Evolutionary conservation across 1,140 invertebrate species (phyloP), one percentile per base, ranked within the genome.

Genomic region (Calephelis virginiensis): DNA sequence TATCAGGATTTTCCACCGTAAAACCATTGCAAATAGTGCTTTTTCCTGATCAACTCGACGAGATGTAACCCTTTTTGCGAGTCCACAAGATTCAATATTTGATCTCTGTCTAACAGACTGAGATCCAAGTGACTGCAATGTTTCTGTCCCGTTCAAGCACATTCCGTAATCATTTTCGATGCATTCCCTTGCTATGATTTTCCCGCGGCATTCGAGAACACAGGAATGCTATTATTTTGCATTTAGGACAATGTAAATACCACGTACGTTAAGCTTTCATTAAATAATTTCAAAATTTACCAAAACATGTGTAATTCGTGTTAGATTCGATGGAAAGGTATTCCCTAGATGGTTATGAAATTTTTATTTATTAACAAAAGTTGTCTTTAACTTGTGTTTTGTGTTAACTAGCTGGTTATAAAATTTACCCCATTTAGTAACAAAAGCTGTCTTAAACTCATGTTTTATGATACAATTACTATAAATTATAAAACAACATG

Each of bases 161-260:
- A 89, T 87, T 87, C 81, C 83, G 85, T 88, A 87, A 89, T 89
- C 82, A 91, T 91, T 91, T 91, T 89, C 83, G 84, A 89, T 91
- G 89, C 89, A 90, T 91, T 90, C 89, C 77, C 87, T 85, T 85
- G 85, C 82, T 82, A 90, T 89, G 89, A 89, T 91, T 91, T 89
- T 89, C 84, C 84, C 82, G 81, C 84, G 84, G 79, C 79, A 87
- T 82, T 85, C 78, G 76, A 73, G 77, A 82, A 80, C 72, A 75
- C 71, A 76, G 80, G 78, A 83, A 83, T 80, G 77, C 70, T 75
- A 79, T 77, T 74, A 76, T 80, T 83, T 81, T 81, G 72, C 74
- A 71, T 75, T 72, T 75, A 74, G 67, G 67, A 66, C 64, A 59
- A 49, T 60, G 63, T 46, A 61, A 70, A 64, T 14, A 63, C 46